phyloP scores from a whole-genome alignment of 2,888 invertebrate genomes.

The Drosophila suboccidentalis region DNA sequence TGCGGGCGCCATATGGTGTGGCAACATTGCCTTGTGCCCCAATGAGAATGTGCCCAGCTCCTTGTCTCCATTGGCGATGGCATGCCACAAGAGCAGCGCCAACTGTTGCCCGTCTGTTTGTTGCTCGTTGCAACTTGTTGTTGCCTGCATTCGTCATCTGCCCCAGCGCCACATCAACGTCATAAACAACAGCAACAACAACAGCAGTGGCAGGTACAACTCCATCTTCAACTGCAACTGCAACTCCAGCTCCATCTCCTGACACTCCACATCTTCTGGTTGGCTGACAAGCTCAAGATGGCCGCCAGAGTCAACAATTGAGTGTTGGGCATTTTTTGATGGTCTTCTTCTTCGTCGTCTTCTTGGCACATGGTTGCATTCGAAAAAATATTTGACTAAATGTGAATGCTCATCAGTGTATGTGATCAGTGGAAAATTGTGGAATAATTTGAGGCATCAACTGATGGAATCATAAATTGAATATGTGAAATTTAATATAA shows the following conservation, averaged over 20 bases:
- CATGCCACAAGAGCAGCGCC: conserved; percentile 49
- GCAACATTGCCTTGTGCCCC: conserved; percentile 50
- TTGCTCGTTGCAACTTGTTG: conserved; percentile 71
- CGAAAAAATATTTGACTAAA: background rate
- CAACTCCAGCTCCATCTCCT: conserved; percentile 39
- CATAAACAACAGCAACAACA: conserved; percentile 61
- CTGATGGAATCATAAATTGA: too few relatives aligned
- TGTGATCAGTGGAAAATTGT: too few relatives aligned
- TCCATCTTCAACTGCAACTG: conserved; percentile 37
- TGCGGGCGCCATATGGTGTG: conserved; percentile 50
- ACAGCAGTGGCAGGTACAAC: conserved; percentile 31
- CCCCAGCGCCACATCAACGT: conserved; percentile 64
- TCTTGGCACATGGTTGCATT: background rate
- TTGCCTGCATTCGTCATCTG: conserved; percentile 56
- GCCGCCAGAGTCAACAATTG: conserved; percentile 62
- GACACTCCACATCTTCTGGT: conserved; percentile 65
- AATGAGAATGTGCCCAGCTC: conserved; percentile 69
- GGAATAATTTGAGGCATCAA: too few relatives aligned
- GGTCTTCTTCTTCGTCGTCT: background rate
- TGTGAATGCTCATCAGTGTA: too few relatives aligned
- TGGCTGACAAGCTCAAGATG: conserved; percentile 74
- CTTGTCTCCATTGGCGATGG: conserved; percentile 39
- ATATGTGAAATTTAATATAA: too few relatives aligned
- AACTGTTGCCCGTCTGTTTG: conserved; percentile 64
- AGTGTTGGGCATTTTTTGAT: conserved; percentile 63